Evolutionary conservation across 2,113 vertebrate species (phyloP).

Genomic region (Ranitomeya variabilis): DNA sequence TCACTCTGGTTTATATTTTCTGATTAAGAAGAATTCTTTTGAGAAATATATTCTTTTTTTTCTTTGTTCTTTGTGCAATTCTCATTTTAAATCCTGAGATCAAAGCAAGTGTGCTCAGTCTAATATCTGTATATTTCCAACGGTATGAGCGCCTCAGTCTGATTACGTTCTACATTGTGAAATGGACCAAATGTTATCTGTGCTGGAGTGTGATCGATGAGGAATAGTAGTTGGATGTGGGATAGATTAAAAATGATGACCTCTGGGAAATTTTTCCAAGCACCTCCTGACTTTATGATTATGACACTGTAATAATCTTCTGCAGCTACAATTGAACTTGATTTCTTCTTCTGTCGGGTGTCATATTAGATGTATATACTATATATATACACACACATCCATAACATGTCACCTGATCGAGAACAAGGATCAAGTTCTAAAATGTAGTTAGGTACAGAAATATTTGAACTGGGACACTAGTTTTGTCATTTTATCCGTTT

Average conservation of each 20-base stretch:
- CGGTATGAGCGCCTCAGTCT: background rate
- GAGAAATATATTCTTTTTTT: constrained; percentile 21
- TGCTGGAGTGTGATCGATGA: constrained; percentile 37
- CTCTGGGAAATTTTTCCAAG: constrained; percentile 46
- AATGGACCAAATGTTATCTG: constrained; percentile 19
- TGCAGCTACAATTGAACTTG: constrained; percentile 15
- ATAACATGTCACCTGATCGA: too few species aligned
- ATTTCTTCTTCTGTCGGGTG: background rate
- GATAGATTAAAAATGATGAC: constrained; percentile 47
- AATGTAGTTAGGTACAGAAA: too few species aligned
- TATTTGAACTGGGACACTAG: too few species aligned
- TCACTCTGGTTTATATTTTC: constrained; percentile 27
- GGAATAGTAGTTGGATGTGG: constrained; percentile 38
- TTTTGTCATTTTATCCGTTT: too few species aligned
- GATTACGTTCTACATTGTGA: constrained; percentile 25
- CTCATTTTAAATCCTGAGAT: constrained; percentile 43
- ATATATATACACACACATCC: background rate
- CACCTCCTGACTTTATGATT: constrained; percentile 8
- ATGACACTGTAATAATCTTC: constrained; percentile 38
- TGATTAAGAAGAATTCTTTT: constrained; percentile 33
- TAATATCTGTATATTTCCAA: constrained; percentile 21
- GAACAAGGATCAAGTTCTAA: too few species aligned
- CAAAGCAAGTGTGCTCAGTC: constrained; percentile 2
- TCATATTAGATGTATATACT: background rate
- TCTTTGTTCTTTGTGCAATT: constrained; percentile 9